phyloP scores from a whole-genome alignment of 1,140 invertebrate species.

The Papilio machaon region DNA sequence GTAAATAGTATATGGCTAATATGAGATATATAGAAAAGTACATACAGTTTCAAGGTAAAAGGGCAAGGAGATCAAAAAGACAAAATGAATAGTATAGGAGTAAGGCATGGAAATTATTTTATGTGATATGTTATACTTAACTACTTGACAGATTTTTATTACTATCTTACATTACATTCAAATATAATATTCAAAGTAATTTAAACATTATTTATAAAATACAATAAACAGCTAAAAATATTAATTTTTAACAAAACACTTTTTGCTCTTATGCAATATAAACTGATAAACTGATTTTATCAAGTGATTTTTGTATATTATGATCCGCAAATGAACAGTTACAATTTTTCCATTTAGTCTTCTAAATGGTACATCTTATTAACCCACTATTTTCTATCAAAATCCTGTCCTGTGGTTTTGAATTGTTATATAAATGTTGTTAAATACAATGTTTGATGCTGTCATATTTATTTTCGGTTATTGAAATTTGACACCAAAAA shows the following conservation, averaged over 20 bases:
- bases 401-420: too few relatives aligned
- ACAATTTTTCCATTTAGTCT: too few relatives aligned
- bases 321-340: not conserved
- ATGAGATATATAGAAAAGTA: not conserved
- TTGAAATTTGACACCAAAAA: not conserved
- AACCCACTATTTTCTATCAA: not conserved
- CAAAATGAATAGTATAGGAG: not conserved
- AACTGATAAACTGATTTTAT: not conserved
- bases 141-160: not conserved
- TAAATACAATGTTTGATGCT: not conserved
- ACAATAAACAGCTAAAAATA: not conserved
- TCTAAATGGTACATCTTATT: not conserved
- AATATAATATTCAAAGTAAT: not conserved
- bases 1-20: too few relatives aligned
- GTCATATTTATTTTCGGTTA: not conserved
- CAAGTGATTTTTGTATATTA: conserved; percentile 1
- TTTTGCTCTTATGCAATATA: not conserved
- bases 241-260: not conserved
- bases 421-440: not conserved
- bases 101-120: not conserved
- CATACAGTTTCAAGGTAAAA: not conserved
- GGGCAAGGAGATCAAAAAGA: not conserved
- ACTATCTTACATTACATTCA: not conserved
- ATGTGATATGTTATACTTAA: not conserved
- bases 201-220: not conserved